Percentiles rank a stretch among this genome's conserved stretches.
These are phyloP conservation scores for Carposina sasakii DNA, from an alignment of 1,140 invertebrate genomes.

Conservation along the genomic window DNA sequence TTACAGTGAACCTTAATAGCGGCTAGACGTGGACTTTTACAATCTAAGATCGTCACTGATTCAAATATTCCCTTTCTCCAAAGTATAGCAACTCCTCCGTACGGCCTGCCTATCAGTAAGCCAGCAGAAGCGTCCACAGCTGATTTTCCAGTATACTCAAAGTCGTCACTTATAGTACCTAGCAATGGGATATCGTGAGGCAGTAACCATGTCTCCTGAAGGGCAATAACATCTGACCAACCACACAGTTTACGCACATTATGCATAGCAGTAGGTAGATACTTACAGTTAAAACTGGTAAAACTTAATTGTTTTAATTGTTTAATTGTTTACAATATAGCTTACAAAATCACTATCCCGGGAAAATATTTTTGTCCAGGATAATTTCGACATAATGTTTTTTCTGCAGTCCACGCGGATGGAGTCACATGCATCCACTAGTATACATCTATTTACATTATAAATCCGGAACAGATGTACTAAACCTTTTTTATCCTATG, in stretches of 20 bases:
- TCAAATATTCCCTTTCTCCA: constrained; percentile 1
- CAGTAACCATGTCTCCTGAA: constrained; percentile 6
- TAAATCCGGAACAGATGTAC: too few species aligned
- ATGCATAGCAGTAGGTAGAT: background rate
- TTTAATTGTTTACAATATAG: too few species aligned
- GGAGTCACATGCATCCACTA: too few species aligned
- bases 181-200: constrained; percentile 5
- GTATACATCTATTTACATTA: too few species aligned
- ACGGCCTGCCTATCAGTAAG: background rate
- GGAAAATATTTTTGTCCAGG: too few species aligned
- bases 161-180: background rate
- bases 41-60: background rate
- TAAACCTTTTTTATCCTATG: too few species aligned
- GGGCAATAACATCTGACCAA: background rate
- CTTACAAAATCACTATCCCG: too few species aligned
- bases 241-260: background rate
- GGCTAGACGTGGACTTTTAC: background rate
- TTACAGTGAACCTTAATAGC: background rate
- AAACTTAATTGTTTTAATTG: too few species aligned
- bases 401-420: too few species aligned
- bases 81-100: constrained; percentile 3
- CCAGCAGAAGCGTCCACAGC: background rate
- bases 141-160: constrained; percentile 5
- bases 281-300: constrained; percentile 5
- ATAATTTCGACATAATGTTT: too few species aligned